These are phyloP conservation scores for Corvus hawaiiensis DNA, from an alignment of 2,113 vertebrate genomes.

Conservation along the genomic window DNA sequence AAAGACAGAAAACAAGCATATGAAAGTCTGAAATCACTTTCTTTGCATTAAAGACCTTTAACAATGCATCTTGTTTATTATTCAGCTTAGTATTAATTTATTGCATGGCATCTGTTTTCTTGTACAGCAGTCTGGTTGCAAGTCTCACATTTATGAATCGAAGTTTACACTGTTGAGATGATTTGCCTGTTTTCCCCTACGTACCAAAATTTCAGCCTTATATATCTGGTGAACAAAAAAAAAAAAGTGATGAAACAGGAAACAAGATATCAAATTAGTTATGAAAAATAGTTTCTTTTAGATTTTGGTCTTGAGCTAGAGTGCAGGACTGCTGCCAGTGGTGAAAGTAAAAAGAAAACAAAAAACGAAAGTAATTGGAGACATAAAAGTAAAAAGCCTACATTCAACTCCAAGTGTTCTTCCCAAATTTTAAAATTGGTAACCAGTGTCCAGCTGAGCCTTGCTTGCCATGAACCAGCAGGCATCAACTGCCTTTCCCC, in stretches of 20 bases:
- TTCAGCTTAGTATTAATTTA: conserved; percentile 56
- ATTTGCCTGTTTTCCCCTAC: background rate
- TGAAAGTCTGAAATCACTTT: conserved; percentile 57
- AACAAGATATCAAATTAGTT: background rate
- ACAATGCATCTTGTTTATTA: conserved; percentile 48
- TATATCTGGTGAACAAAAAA: background rate
- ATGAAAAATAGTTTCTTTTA: background rate
- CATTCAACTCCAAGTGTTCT: background rate
- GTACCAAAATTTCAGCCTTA: background rate
- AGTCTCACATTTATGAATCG: background rate
- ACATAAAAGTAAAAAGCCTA: background rate
- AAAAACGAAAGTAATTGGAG: background rate
- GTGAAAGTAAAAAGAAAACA: background rate
- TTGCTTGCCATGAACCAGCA: background rate
- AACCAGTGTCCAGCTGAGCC: background rate
- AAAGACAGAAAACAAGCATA: conserved; percentile 57
- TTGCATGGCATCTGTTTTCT: conserved; percentile 50
- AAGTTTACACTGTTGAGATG: background rate
- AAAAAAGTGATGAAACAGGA: background rate
- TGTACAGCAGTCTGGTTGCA: background rate
- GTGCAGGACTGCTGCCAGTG: background rate
- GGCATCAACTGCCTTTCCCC: background rate
- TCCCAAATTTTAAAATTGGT: background rate
- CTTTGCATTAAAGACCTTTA: conserved; percentile 22
- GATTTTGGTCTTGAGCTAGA: background rate